phyloP scores from a whole-genome alignment of 2,113 vertebrate species.

The Varanus salvator region DNA sequence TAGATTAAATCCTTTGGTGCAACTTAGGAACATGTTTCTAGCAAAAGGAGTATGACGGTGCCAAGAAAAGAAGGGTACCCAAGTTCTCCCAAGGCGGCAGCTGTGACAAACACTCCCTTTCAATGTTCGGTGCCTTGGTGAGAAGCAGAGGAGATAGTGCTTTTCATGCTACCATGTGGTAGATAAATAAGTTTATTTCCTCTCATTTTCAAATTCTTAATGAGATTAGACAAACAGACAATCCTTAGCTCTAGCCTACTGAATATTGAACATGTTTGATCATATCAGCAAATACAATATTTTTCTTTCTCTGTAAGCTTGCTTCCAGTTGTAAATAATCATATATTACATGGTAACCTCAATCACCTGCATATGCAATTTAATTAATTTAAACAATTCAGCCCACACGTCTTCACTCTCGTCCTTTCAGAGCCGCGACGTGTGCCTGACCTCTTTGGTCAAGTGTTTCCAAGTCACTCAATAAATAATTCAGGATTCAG shows the following conservation, averaged over 20 bases:
- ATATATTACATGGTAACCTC: conserved; percentile 1
- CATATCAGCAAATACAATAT: conserved; percentile 46
- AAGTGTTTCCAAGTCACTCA: conserved; percentile 47
- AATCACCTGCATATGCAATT: conserved; percentile 35
- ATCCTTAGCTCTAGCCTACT: neutral
- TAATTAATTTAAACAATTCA: conserved; percentile 49
- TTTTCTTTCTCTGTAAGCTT: conserved; percentile 36
- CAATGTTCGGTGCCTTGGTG: conserved; percentile 2
- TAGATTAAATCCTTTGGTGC: neutral
- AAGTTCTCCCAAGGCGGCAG: neutral
- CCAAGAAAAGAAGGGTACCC: no score
- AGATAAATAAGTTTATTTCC: conserved; percentile 54
- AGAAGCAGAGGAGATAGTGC: conserved; percentile 10
- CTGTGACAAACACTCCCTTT: conserved; percentile 16
- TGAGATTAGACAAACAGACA: conserved; percentile 35
- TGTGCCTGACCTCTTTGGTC: conserved; percentile 48
- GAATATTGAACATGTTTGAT: conserved; percentile 56
- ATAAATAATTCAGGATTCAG: conserved; percentile 41
- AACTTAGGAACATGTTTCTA: neutral
- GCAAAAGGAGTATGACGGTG: neutral
- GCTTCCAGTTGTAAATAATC: conserved; percentile 44
- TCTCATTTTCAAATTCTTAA: conserved; percentile 53
- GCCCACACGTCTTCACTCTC: conserved; percentile 33
- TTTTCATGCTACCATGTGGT: conserved; percentile 41
- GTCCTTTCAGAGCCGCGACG: conserved; percentile 44